Evolutionary conservation across 2,888 invertebrate genomes (phyloP).

Genomic region (Drosophila nigritarsus): DNA sequence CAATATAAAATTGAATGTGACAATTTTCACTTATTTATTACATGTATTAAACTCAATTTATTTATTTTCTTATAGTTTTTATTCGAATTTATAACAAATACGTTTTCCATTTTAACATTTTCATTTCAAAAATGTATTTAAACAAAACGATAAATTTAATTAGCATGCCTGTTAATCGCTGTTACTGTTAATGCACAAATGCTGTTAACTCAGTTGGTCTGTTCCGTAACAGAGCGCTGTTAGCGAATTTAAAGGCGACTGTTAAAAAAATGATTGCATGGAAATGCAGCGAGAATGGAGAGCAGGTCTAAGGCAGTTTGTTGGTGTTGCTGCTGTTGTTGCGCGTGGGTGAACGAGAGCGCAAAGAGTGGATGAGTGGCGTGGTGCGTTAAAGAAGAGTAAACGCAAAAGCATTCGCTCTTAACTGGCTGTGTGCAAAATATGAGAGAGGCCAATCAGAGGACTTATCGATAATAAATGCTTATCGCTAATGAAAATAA

Average conservation of each 20-base stretch:
- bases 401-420: conserved; percentile 22
- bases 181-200: neutral
- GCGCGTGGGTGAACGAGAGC: conserved; percentile 42
- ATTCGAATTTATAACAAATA: neutral
- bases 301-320: conserved; percentile 1
- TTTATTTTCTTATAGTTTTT: neutral
- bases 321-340: conserved; percentile 6
- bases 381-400: conserved; percentile 29
- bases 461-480: conserved; percentile 38
- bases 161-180: conserved; percentile 7
- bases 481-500: conserved; percentile 6
- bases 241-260: neutral
- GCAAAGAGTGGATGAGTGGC: conserved; percentile 27
- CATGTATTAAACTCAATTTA: neutral
- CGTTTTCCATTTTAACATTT: neutral
- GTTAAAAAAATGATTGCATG: conserved; percentile 16
- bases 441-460: conserved; percentile 37
- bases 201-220: neutral
- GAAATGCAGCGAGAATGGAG: conserved; percentile 49
- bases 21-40: neutral
- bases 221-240: conserved; percentile 22
- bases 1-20: neutral
- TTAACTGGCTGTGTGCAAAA: conserved; percentile 9
- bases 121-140: conserved; percentile 8
- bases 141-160: conserved; percentile 26